Percentiles rank a stretch among this genome's conserved stretches.
Conservation (phyloP, 2,888 invertebrate genomes). For the Apodemia zela region DNA sequence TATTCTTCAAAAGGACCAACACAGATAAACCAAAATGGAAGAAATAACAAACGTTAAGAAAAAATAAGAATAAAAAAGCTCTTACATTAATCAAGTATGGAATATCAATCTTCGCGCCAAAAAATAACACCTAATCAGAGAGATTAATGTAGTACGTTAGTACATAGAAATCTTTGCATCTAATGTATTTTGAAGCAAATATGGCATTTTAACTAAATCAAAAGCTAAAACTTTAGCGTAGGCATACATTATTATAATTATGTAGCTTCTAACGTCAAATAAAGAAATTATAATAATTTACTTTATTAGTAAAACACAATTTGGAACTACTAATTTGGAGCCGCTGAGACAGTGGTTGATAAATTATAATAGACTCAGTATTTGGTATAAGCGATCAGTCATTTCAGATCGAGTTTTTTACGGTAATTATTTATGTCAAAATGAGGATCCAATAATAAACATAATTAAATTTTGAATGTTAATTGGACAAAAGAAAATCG, state of each 20-base stretch:
- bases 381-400: constrained; percentile 3
- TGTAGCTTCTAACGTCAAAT: neutral
- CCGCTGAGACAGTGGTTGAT: constrained; percentile 5
- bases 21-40: too few species aligned
- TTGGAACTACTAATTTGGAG: constrained; percentile 4
- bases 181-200: too few species aligned
- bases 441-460: neutral
- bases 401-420: neutral
- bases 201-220: neutral
- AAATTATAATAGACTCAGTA: constrained; percentile 6
- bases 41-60: too few species aligned
- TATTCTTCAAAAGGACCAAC: too few species aligned
- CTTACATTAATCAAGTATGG: too few species aligned
- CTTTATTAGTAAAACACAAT: neutral
- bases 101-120: too few species aligned
- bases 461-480: constrained; percentile 3
- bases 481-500: neutral
- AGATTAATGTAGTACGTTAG: too few species aligned
- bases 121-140: constrained; percentile 7
- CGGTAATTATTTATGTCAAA: constrained; percentile 3
- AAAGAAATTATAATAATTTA: constrained; percentile 7
- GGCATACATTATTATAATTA: neutral
- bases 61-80: too few species aligned
- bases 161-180: too few species aligned
- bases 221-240: neutral